Base-by-base conservation (phyloP, 2,888 invertebrate genomes). In the Phengaris arion region DNA sequence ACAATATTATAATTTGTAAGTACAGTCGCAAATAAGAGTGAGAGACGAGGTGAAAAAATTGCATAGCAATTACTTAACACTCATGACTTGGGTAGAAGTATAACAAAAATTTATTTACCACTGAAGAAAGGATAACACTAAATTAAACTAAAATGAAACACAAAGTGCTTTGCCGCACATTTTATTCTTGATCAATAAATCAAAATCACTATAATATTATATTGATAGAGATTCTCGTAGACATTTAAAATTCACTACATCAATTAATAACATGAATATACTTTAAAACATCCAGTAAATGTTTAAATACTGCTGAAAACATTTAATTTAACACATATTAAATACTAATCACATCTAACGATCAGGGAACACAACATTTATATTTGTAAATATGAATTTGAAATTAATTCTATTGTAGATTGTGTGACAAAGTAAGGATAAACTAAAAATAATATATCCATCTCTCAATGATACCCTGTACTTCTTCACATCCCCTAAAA, bases 301-400 rank as follows among this genome's bases (percentile, higher is more conserved):
- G 87, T 86, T 74, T 81, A 80, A 92, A 90, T 88, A 90, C 89
- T 91, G 89, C 85, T 89, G 82, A 87, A 82, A 89, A 91, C 88
- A 90, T 90, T 87, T 86, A 90, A 90, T 90, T 87, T 86, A 90
- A 92, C 89, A 91, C 85, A 90, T 89, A 87, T 82, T 82, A 84
- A 85, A 85, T 83, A 82, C 82, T 83, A 83, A 77, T 79, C 82
- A 83, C 78, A 81, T 80, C 87, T 89, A 88, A 85, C 84, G 79
- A 80, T 79, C 79, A 79, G 87, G 86, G 89, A 89, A 75, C 89
- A 90, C 90, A 90, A 91, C 89, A 90, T 82, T 74, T 80, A 77
- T 77, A 74, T 68, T 76, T 73, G 74, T 73, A 75, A 74, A 59
- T 76, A 76, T 72, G 76, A 81, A 81, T 72, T 52, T 72, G 13